Evolutionary conservation across 1,140 invertebrate genomes (phyloP).

Genomic region (Bombus sylvicola): DNA sequence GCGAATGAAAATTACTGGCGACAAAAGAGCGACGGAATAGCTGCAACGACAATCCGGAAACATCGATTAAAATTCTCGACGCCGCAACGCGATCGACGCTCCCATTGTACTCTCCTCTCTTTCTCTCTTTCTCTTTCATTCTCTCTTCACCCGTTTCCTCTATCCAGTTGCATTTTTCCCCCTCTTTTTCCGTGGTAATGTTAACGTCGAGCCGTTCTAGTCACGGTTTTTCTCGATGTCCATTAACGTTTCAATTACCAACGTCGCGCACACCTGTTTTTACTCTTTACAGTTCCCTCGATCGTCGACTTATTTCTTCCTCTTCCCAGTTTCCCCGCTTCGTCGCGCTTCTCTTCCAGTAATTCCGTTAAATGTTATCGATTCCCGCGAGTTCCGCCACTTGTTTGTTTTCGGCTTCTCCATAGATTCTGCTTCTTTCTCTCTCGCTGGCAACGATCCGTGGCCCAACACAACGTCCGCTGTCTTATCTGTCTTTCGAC

Average conservation of each 20-base stretch:
- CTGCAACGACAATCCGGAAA: slow-evolving; percentile 16
- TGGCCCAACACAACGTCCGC: too few species aligned
- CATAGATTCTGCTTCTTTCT: too few species aligned
- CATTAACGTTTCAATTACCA: slow-evolving; percentile 72
- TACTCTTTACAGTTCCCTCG: slow-evolving; percentile 32
- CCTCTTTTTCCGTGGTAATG: slow-evolving; percentile 12
- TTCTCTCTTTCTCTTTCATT: too few species aligned
- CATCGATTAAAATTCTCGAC: slow-evolving; percentile 40
- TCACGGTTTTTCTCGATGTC: slow-evolving; percentile 48
- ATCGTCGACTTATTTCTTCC: slow-evolving; percentile 13
- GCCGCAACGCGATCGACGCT: slow-evolving; percentile 26
- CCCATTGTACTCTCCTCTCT: neutral
- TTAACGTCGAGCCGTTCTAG: slow-evolving; percentile 37
- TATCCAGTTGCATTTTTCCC: neutral
- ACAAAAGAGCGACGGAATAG: neutral
- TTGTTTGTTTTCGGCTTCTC: neutral
- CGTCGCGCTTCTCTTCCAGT: neutral
- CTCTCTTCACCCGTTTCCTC: too few species aligned
- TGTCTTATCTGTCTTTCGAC: too few species aligned
- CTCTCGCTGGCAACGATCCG: too few species aligned
- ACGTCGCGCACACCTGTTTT: slow-evolving; percentile 65
- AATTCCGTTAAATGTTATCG: slow-evolving; percentile 1
- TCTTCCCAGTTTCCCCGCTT: neutral
- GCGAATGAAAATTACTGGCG: slow-evolving; percentile 23
- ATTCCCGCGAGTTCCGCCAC: neutral